Evolutionary conservation across 1,140 invertebrate genomes (phyloP), one percentile per base, ranked within the genome.

Genomic region (Aphelenchoides fujianensis): DNA sequence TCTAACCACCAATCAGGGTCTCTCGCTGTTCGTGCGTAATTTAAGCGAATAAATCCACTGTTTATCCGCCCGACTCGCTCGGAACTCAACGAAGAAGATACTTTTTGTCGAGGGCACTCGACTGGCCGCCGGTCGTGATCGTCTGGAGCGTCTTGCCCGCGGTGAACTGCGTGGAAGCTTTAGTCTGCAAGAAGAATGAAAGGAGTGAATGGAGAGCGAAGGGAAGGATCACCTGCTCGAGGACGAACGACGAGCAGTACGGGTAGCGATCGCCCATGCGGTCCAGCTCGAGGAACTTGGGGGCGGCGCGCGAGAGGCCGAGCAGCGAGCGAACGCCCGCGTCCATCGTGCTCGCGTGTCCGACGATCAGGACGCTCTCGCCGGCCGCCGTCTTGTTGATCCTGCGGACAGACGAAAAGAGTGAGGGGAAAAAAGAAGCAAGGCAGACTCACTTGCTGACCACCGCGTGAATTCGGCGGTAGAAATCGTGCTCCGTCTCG

Each of bases 191-290:
- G n/a, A n/a, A n/a, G n/a, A n/a, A n/a, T n/a, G n/a, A n/a, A n/a
- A n/a, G n/a, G n/a, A n/a, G n/a, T n/a, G n/a, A n/a, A n/a, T n/a
- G n/a, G n/a, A n/a, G n/a, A n/a, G n/a, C n/a, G n/a, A n/a, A n/a
- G n/a, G n/a, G n/a, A n/a, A n/a, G n/a, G n/a, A n/a, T 69, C 37
- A 70, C 66, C 31, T 70, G 68, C 70, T 70, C 68, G 2, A 70
- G n/a, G 16, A 72, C 12, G 27, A 70, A n/a, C 7, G 69, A 27
- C 32, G 69, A 7, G 16, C 32, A 35, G 9, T 70, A 70, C 27
- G 69, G 67, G 36, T 70, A 70, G 9, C 69, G 69, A 16, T 70
- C 68, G 32, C 23, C 31, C 0, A 70, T 19, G 2, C 23, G 27
- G 53, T 70, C 69, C 12, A 70, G 16, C 19, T 71, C 5, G 1